phyloP scores from a whole-genome alignment of 2,888 invertebrate species.

The Caenorhabditis sinica region DNA sequence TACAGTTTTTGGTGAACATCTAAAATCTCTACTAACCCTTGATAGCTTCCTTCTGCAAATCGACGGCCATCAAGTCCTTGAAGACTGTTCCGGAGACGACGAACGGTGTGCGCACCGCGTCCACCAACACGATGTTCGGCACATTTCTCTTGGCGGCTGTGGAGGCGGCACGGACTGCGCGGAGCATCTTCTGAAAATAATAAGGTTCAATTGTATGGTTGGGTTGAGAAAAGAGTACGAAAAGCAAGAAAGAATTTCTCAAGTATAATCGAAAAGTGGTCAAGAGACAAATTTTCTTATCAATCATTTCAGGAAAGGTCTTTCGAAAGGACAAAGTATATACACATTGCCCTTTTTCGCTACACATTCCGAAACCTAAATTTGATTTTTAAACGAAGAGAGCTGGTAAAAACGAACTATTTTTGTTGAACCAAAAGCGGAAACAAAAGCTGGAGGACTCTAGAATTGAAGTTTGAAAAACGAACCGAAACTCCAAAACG shows the following conservation, averaged over 20 bases:
- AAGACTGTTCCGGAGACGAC: constrained; percentile 94
- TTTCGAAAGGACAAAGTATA: constrained; percentile 21
- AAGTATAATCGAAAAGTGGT: constrained; percentile 17
- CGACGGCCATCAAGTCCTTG: constrained; percentile 95
- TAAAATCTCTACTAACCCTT: constrained; percentile 86
- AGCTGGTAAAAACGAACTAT: background rate
- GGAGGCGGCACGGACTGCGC: constrained; percentile 61
- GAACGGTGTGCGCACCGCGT: constrained; percentile 92
- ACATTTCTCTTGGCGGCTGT: constrained; percentile 51
- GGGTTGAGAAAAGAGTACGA: background rate
- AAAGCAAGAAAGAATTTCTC: background rate
- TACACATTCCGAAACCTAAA: too few relatives aligned
- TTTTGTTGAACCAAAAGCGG: constrained; percentile 15
- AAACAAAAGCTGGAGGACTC: background rate
- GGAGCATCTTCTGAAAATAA: constrained; percentile 64
- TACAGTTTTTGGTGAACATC: background rate
- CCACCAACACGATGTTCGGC: constrained; percentile 82
- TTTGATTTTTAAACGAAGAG: background rate
- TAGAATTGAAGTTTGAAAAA: background rate
- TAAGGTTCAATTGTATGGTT: background rate
- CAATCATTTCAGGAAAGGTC: background rate
- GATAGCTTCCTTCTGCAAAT: constrained; percentile 93
- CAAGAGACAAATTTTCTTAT: constrained; percentile 2
- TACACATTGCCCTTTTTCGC: too few relatives aligned
- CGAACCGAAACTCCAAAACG: too few relatives aligned